These are phyloP conservation scores for Cantharis lateralis DNA, from an alignment of 2,888 invertebrate species.

Conservation along the genomic window DNA sequence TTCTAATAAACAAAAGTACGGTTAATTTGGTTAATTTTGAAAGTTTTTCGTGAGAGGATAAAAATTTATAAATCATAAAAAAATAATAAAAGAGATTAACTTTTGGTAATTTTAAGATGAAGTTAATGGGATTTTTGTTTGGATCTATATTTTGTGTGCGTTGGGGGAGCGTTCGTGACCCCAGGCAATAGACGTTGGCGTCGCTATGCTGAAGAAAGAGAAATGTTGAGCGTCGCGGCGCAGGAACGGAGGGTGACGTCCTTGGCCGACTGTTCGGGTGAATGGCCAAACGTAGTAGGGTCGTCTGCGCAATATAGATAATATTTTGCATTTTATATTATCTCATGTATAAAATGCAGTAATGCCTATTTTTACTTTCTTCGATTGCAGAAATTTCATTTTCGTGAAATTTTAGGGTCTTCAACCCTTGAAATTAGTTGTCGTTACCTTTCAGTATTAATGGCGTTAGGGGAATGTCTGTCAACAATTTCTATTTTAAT, in stretches of 20 bases:
- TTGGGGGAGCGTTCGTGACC: conserved; percentile 16
- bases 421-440: not conserved
- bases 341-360: not conserved
- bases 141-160: conserved; percentile 4
- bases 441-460: conserved; percentile 14
- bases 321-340: conserved; percentile 20
- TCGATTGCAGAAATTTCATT: not conserved
- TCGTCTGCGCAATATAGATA: conserved; percentile 32
- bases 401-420: not conserved
- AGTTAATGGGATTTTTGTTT: not conserved
- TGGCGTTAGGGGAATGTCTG: conserved; percentile 12
- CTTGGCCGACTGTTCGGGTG: conserved; percentile 57
- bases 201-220: conserved; percentile 27
- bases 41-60: not conserved
- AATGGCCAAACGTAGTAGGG: conserved; percentile 49
- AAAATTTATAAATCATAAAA: not conserved
- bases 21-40: no score
- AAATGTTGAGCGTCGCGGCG: conserved; percentile 35
- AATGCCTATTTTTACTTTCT: not conserved
- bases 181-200: conserved; percentile 21
- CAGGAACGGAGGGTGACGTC: conserved; percentile 48
- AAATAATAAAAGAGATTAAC: not conserved
- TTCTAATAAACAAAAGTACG: not conserved
- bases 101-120: not conserved
- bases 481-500: conserved; percentile 5